A percentile compares a stretch with the other conserved stretches of the same genome.
Evolutionary conservation across 2,113 vertebrate genomes (phyloP).

Genomic region (Dasyornis broadbenti): DNA sequence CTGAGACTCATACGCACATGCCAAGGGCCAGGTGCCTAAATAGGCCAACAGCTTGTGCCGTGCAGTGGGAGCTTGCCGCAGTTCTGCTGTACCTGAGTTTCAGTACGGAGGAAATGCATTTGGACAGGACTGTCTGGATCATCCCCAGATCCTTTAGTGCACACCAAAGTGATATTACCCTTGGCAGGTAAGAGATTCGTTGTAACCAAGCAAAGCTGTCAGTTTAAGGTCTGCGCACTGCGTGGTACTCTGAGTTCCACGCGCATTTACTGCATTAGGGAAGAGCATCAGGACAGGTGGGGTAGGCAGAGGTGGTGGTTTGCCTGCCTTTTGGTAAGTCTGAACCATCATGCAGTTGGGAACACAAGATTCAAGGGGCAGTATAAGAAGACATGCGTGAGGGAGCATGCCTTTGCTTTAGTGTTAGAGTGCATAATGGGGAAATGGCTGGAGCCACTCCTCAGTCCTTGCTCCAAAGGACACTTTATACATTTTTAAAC

Average conservation of each 20-base stretch:
- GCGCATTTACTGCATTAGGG: neutral
- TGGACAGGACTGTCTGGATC: neutral
- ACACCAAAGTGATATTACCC: neutral
- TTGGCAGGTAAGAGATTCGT: neutral
- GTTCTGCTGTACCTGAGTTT: neutral
- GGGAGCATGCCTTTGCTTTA: neutral
- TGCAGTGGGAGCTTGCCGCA: neutral
- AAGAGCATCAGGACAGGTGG: neutral
- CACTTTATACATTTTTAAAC: neutral
- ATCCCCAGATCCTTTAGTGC: neutral
- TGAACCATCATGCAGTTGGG: neutral
- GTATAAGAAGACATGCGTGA: neutral
- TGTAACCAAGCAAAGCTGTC: neutral
- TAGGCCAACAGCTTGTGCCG: neutral
- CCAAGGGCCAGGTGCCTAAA: neutral
- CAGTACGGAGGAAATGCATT: neutral
- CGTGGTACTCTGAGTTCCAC: neutral
- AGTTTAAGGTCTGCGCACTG: neutral
- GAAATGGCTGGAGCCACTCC: neutral
- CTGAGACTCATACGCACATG: neutral
- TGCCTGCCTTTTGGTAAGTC: neutral
- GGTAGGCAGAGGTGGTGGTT: neutral
- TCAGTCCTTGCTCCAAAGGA: neutral
- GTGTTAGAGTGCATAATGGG: neutral
- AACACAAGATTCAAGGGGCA: neutral